Evolutionary conservation across 2,113 vertebrate species (phyloP).

Genomic region (Phyllostomus discolor): DNA sequence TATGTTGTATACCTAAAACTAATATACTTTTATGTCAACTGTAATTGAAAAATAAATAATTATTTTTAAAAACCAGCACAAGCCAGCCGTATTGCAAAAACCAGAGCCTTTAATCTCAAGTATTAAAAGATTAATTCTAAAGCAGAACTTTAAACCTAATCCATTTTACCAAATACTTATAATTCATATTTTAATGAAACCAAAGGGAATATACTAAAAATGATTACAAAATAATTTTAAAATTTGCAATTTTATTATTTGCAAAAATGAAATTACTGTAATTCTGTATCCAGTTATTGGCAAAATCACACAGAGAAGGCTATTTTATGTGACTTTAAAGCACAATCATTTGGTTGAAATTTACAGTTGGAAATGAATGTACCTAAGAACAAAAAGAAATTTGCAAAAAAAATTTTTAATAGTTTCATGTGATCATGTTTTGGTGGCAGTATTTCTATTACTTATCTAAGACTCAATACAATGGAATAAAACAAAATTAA

Average conservation of each 20-base stretch:
- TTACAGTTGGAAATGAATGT: neutral
- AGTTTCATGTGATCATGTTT: neutral
- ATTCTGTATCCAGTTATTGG: neutral
- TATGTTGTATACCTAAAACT: neutral
- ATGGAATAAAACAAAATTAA: neutral
- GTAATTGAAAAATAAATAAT: neutral
- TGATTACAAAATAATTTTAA: neutral
- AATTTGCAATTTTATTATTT: too few species aligned
- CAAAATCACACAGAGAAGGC: neutral
- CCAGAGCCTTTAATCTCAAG: constrained; percentile 16
- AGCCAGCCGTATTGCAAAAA: constrained; percentile 7
- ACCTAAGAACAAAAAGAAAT: neutral
- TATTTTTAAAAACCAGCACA: constrained; percentile 15
- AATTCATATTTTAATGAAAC: constrained; percentile 50
- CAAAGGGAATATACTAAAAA: neutral
- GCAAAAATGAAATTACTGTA: neutral
- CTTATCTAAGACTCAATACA: neutral
- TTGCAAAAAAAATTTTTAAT: neutral
- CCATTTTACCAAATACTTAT: neutral
- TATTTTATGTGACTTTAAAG: neutral
- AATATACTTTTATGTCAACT: neutral
- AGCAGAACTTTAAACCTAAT: constrained; percentile 38
- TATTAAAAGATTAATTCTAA: constrained; percentile 39
- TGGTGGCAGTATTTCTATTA: neutral
- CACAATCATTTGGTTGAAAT: neutral